phyloP scores from a whole-genome alignment of 2,888 invertebrate species.

The Tinea trinotella region DNA sequence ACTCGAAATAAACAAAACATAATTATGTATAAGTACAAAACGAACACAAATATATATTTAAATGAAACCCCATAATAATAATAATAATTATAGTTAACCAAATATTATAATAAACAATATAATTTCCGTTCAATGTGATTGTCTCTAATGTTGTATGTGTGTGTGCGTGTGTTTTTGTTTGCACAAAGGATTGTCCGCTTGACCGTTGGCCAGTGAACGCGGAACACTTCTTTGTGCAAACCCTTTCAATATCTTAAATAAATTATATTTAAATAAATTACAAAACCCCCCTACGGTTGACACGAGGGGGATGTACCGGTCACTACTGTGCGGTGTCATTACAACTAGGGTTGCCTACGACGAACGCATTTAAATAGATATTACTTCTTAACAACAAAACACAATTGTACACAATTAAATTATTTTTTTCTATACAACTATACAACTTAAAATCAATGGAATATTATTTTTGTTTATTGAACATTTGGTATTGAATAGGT shows the following conservation, averaged over 20 bases:
- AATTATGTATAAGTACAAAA: too few relatives aligned
- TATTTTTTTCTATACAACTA: background rate
- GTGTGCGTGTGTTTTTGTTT: too few relatives aligned
- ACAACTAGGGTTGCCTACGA: background rate
- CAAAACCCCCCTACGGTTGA: constrained; percentile 3
- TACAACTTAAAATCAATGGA: background rate
- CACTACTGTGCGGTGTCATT: constrained; percentile 16
- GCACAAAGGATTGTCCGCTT: background rate
- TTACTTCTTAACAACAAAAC: too few relatives aligned
- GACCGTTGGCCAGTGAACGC: constrained; percentile 45
- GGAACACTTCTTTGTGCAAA: constrained; percentile 44
- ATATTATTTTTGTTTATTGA: too few relatives aligned
- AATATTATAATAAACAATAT: too few relatives aligned
- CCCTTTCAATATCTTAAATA: constrained; percentile 21
- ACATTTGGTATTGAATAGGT: too few relatives aligned
- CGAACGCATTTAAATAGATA: too few relatives aligned
- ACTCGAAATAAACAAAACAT: too few relatives aligned
- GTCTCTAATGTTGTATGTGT: background rate
- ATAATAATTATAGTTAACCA: too few relatives aligned
- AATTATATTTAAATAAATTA: constrained; percentile 18
- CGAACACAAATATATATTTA: too few relatives aligned
- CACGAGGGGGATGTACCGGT: constrained; percentile 11
- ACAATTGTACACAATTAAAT: too few relatives aligned
- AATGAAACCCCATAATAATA: too few relatives aligned
- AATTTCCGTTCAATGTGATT: background rate